Evolutionary conservation across 2,113 vertebrate genomes (phyloP).

Genomic region (Tetrax tetrax): DNA sequence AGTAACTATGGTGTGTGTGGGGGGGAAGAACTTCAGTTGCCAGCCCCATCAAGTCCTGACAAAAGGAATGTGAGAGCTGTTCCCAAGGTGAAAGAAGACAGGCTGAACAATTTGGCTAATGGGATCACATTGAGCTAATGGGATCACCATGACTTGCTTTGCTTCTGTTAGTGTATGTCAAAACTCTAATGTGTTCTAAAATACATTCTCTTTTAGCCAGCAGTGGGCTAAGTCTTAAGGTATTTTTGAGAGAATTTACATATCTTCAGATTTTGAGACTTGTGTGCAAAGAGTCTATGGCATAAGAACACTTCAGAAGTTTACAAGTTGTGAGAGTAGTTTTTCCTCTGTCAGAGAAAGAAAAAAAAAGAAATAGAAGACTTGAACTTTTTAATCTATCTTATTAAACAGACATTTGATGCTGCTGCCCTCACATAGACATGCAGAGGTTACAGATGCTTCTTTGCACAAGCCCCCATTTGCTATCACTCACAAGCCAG

Average conservation of each 20-base stretch:
- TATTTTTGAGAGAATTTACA: background rate
- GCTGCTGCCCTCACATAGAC: background rate
- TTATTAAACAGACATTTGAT: background rate
- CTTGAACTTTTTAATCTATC: background rate
- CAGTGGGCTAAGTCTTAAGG: conserved; percentile 15
- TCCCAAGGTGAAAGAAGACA: conserved; percentile 69
- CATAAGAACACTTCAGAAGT: background rate
- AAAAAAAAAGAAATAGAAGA: background rate
- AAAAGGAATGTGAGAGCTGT: conserved; percentile 70
- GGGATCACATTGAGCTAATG: conserved; percentile 65
- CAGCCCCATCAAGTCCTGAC: conserved; percentile 38
- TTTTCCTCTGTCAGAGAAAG: background rate
- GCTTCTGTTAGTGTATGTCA: conserved; percentile 57
- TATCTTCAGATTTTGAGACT: conserved; percentile 17
- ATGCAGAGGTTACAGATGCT: background rate
- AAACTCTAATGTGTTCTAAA: conserved; percentile 64
- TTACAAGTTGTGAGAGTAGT: background rate
- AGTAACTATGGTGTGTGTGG: conserved; percentile 15
- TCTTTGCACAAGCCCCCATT: background rate
- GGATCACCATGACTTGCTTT: conserved; percentile 48
- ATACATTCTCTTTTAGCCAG: conserved; percentile 19
- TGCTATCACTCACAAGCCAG: background rate
- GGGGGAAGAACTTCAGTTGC: conserved; percentile 54
- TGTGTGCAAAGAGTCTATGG: background rate
- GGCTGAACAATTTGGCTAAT: conserved; percentile 69